Evolutionary conservation across 2,888 invertebrate genomes (phyloP), one percentile per base, ranked within the genome.

Genomic region (Aricia artaxerxes): DNA sequence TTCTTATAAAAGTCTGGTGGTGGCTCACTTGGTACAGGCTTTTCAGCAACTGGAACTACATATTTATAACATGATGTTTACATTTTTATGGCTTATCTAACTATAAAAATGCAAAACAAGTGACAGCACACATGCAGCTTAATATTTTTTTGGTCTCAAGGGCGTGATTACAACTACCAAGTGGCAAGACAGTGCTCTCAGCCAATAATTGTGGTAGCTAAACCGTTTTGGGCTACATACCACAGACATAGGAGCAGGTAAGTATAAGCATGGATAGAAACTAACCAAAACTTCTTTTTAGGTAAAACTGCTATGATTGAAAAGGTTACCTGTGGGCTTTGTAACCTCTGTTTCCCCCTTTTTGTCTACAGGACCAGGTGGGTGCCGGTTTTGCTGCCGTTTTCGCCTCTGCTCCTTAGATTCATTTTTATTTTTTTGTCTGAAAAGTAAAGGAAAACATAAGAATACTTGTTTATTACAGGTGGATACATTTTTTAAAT

Each of bases 1-100:
- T 85, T 89, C 79, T 92, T 88, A 81, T 89, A 93, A 83, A 93
- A 93, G 72, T 94, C 94, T 24, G 92, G 92, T 0, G 92, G 93
- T 40, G 87, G 88, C 84, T 90, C 89, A 81, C 86, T 84, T 38
- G 79, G 72, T 61, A 84, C 81, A 80, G 90, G 88, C 78, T 91
- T 92, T 84, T 91, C 88, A 9, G 87, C 85, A 44, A 82, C 89
- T 87, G 88, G 24, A 87, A 89, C 84, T 78, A 24, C 24, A 24
- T 24, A 60, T 31, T 40, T n/a, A 49, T 35, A 53, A 60, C 69
- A 72, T 73, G n/a, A 69, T 77, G 1, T 60, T 60, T 40, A 38
- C 38, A 73, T 64, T 64, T 24, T 35, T 38, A 72, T 72, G 3
- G 9, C 9, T 49, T 40, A 5, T 5, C 0, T 40, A 40, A 49